phyloP scores from a whole-genome alignment of 1,140 invertebrate species.

The Saccostrea echinata region DNA sequence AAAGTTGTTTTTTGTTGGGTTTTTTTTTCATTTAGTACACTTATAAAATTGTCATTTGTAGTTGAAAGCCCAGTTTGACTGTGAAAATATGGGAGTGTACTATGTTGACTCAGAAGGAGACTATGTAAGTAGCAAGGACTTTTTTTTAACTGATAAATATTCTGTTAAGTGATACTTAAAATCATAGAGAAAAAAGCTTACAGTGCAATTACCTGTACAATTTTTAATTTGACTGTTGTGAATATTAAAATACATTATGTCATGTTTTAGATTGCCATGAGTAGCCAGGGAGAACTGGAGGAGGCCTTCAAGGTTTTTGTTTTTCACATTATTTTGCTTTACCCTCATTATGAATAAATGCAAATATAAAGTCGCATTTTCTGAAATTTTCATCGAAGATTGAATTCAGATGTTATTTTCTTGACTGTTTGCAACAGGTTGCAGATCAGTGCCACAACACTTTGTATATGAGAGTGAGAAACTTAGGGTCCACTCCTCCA shows the following conservation, averaged over 20 bases:
- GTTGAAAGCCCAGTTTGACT: slow-evolving; percentile 65
- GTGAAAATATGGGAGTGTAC: slow-evolving; percentile 59
- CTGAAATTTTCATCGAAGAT: neutral
- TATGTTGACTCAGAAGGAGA: slow-evolving; percentile 68
- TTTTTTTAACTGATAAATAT: neutral
- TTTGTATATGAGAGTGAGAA: slow-evolving; percentile 58
- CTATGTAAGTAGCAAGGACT: slow-evolving; percentile 58
- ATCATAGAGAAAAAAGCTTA: neutral
- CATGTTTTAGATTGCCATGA: slow-evolving; percentile 62
- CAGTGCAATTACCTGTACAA: neutral
- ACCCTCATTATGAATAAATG: neutral
- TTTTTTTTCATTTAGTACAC: too few relatives aligned
- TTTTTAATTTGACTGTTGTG: neutral
- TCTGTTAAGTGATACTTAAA: neutral
- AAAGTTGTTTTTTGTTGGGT: too few relatives aligned
- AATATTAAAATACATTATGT: neutral
- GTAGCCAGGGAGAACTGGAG: slow-evolving; percentile 68
- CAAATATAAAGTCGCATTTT: neutral
- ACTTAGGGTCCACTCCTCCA: slow-evolving; percentile 38
- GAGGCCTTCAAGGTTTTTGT: slow-evolving; percentile 70
- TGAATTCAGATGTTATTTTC: neutral
- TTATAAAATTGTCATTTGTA: slow-evolving; percentile 52
- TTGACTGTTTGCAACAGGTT: slow-evolving; percentile 44
- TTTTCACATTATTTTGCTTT: neutral
- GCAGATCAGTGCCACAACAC: slow-evolving; percentile 54